Evolutionary conservation across 2,888 invertebrate species (phyloP), one percentile per base, ranked within the genome.

Genomic region (Cerceris rybyensis): DNA sequence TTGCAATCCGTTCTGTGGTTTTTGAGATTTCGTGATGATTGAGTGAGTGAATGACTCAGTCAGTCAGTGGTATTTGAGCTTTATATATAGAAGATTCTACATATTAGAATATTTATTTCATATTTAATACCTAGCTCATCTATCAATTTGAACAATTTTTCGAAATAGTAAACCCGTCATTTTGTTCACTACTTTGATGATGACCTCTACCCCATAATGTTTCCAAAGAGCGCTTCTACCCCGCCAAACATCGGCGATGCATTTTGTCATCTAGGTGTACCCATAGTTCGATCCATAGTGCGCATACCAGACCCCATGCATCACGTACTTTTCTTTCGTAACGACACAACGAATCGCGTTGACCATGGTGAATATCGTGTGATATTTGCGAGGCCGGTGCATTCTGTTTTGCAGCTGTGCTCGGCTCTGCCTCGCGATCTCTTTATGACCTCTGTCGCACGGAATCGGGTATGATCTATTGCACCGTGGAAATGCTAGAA

Each of bases 241-340:
- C 6, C 11, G 50, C n/a, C n/a, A 13, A 61, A 49, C 49, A 8
- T 17, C 46, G 28, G 58, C 63, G 54, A 80, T 73, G 78, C 78
- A 76, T 78, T 78, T 78, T 72, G 70, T 80, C 78, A 76, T 75
- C 72, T 76, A 78, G 70, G 79, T 28, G 28, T 82, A 84, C 69
- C 50, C 55, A 60, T 61, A 49, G 67, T 70, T 46, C 41, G 75
- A 52, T 9, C 28, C 43, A 72, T 17, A 49, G 16, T 28, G 41
- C 9, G 43, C 43, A 9, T 7, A 17, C 17, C 49, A 58, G 61
- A 42, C 65, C 59, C 60, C 74, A 78, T 75, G 74, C 67, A 74
- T 78, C 74, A 75, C 52, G 11, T 57, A 70, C 49, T 67, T 75
- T 66, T 71, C 70, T 74, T 71, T 52, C 7, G 50, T 6, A n/a